phyloP scores from a whole-genome alignment of 2,113 vertebrate species.

The Pygoscelis antarcticus region DNA sequence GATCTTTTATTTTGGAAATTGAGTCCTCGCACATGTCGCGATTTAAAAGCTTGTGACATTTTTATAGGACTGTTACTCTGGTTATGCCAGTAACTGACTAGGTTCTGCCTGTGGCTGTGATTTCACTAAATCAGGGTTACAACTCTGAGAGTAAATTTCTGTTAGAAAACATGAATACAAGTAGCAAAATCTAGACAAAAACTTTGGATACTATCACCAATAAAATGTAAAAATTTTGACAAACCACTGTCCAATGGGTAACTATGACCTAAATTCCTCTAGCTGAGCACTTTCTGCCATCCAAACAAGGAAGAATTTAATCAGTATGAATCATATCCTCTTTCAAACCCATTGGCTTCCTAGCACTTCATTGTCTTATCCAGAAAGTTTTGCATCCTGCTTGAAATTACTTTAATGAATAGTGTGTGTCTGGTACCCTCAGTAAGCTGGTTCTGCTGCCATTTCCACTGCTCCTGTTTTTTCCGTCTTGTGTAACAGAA shows the following conservation, averaged over 20 bases:
- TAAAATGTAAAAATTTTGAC: background rate
- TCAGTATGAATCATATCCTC: background rate
- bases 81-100: background rate
- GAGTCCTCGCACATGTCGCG: background rate
- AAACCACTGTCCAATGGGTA: background rate
- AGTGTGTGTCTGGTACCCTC: background rate
- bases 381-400: background rate
- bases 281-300: background rate
- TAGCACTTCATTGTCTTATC: background rate
- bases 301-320: background rate
- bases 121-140: background rate
- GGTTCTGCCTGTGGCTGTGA: background rate
- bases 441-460: background rate
- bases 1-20: background rate
- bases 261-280: background rate
- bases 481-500: background rate
- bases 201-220: background rate
- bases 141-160: background rate
- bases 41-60: background rate
- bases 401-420: background rate
- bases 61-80: background rate
- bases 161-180: background rate
- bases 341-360: background rate
- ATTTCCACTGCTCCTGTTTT: constrained; percentile 3
- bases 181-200: background rate